Conservation (phyloP, 35 echinoderm and acorn worm species). For the Amphiura filiformis region DNA sequence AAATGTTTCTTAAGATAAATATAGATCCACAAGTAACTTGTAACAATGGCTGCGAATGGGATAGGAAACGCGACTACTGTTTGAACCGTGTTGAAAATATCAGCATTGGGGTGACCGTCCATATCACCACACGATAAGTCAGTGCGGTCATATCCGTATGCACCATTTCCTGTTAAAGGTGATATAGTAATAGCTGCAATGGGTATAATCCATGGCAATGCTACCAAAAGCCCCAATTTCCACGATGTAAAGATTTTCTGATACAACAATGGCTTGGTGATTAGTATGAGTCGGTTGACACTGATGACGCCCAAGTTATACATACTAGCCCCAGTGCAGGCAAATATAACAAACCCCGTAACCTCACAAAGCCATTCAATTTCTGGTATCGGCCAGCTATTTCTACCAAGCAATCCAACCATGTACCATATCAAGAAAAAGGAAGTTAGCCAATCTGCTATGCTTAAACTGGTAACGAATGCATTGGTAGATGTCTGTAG, state of each 20-base stretch:
- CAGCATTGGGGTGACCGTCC: neutral
- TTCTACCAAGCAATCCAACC: neutral
- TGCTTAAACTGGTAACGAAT: neutral
- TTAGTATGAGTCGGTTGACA: neutral
- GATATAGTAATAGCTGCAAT: neutral
- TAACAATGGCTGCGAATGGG: neutral
- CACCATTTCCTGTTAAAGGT: neutral
- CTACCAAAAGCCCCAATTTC: neutral
- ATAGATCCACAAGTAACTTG: neutral
- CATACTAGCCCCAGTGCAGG: neutral
- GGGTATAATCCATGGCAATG: neutral
- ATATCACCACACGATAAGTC: neutral
- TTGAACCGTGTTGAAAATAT: neutral
- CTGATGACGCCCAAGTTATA: neutral
- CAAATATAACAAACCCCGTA: neutral
- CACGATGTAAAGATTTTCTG: neutral
- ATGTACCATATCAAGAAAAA: neutral
- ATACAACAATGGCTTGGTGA: neutral
- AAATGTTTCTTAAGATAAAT: neutral
- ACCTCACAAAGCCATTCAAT: neutral
- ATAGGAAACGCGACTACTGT: neutral
- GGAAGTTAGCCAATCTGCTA: neutral
- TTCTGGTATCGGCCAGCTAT: neutral
- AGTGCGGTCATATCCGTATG: neutral
- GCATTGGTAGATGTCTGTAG: constrained; percentile 17